Evolutionary conservation across 2,113 vertebrate genomes (phyloP).

Genomic region (Eurypyga helias): DNA sequence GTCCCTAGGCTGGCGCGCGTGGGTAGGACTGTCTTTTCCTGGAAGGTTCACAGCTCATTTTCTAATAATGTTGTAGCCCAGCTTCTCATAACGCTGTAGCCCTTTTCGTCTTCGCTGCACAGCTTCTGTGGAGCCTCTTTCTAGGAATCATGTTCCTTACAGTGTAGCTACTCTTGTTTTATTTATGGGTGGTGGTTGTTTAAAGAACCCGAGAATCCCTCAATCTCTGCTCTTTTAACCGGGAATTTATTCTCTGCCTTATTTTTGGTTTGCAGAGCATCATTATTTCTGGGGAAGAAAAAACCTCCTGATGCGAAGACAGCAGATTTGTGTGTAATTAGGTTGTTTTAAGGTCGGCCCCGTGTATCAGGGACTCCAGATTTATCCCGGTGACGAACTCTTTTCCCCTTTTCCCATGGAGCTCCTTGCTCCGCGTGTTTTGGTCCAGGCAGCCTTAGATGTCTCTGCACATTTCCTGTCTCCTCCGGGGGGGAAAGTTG

Average conservation of each 20-base stretch:
- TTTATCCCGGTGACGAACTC: background rate
- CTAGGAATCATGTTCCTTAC: background rate
- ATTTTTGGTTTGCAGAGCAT: background rate
- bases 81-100: background rate
- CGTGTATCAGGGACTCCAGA: background rate
- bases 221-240: background rate
- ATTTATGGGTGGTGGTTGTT: background rate
- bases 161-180: background rate
- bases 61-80: background rate
- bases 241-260: background rate
- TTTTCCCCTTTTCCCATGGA: constrained; percentile 7
- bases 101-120: background rate
- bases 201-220: background rate
- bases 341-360: background rate
- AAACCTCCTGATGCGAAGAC: background rate
- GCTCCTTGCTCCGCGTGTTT: background rate
- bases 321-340: background rate
- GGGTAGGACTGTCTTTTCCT: background rate
- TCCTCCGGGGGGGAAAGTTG: background rate
- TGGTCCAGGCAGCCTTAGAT: background rate
- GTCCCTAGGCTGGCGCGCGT: background rate
- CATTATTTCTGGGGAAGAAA: background rate
- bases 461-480: background rate
- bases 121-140: background rate
- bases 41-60: background rate